A percentile compares a stretch with the other conserved stretches of the same genome.
These are phyloP conservation scores for Dolichotis patagonum DNA, from an alignment of 2,113 vertebrate genomes.

Conservation along the genomic window DNA sequence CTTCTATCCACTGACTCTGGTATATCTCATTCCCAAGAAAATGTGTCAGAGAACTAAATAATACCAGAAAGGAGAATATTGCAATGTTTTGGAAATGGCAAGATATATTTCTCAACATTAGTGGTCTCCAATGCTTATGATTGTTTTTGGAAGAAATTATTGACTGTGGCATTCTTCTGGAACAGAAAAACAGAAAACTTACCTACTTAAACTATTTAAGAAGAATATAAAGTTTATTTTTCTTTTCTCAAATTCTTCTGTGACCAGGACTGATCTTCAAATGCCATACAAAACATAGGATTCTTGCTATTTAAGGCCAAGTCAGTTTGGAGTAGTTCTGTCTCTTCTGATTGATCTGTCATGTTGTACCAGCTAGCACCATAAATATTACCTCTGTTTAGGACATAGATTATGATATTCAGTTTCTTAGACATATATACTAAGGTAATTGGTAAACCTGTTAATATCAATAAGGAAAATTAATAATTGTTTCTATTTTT, in stretches of 20 bases:
- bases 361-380: neutral
- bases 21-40: neutral
- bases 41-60: neutral
- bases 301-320: neutral
- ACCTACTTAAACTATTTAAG: neutral
- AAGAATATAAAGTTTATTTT: neutral
- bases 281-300: neutral
- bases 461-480: neutral
- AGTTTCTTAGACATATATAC: neutral
- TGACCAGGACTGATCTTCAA: neutral
- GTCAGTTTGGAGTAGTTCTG: neutral
- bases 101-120: neutral
- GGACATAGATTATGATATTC: neutral
- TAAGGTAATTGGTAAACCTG: conserved; percentile 14
- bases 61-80: neutral
- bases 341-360: neutral
- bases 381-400: neutral
- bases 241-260: conserved; percentile 7
- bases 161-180: neutral
- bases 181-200: neutral
- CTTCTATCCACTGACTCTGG: neutral
- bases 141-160: neutral
- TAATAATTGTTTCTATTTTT: neutral
- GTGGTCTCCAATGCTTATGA: neutral
- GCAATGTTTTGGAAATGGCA: neutral